Base-by-base conservation (phyloP, 2,797 vertebrate genomes). In the Margarornis squamiger region DNA sequence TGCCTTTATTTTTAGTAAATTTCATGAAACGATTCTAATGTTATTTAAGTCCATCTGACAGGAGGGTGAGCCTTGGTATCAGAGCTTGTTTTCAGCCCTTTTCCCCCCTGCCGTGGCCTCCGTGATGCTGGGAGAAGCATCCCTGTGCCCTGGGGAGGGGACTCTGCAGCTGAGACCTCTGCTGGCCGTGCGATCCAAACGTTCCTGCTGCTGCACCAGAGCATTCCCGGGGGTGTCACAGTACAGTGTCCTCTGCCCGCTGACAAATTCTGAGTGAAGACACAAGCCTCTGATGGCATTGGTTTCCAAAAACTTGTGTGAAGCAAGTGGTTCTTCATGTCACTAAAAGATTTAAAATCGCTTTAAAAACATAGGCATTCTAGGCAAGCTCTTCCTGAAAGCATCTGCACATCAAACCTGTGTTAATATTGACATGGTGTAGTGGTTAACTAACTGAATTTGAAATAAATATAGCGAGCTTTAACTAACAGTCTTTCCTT, bases 401-500 rank as follows among this genome's bases (percentile, higher is more conserved):
- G 86, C 68, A 72, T 76, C 68, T 88, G 45, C 90, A 66, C 71
- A 82, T 85, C 43, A 75, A 92, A 46, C 73, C 86, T 86, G 54
- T 41, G 34, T 91, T 94, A 67, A 67, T 91, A 84, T 52, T 88
- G 45, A 86, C 52, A 14, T 58, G 62, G 30, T 88, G 39, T 81
- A 86, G 76, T 92, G 54, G 90, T 92, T 88, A 63, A 83, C 70
- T 90, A 89, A 96, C 73, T 59, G 90, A 95, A 91, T 84, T 93
- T 70, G 67, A 91, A 95, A 92, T 67, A 90, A 93, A 78, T 74
- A 67, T 90, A 91, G 92, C 41, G 34, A 94, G 49, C 78, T 96
- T 95, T 92, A 97, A 93, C 88, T 96, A 96, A 97, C 89, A 78
- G 7, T 84, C 59, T 96, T 80, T 89, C 41, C 72, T 79, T 88